Percentiles rank a stretch among this genome's conserved stretches.
phyloP scores from a whole-genome alignment of 2,797 vertebrate species.

The Sebastes wilsoni region DNA sequence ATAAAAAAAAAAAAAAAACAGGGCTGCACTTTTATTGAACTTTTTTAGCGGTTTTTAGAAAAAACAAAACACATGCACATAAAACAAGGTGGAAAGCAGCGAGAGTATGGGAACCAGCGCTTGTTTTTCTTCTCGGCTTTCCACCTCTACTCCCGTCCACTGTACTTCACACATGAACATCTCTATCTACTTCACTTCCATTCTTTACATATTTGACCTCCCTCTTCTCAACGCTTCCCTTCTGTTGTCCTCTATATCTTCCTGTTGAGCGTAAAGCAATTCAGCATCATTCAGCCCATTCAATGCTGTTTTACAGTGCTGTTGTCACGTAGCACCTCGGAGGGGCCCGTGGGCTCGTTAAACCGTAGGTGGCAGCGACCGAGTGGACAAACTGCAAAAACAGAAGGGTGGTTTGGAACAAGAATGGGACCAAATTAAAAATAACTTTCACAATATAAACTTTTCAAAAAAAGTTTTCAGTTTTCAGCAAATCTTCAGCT shows the following conservation, averaged over 20 bases:
- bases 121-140: conserved; percentile 71
- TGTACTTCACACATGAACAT: neutral
- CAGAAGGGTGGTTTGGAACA: neutral
- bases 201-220: conserved; percentile 18
- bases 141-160: neutral
- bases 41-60: conserved; percentile 33
- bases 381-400: conserved; percentile 1
- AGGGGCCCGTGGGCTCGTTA: conserved; percentile 18
- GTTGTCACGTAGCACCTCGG: conserved; percentile 29
- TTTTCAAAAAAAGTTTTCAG: neutral
- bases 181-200: conserved; percentile 20
- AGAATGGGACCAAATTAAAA: neutral
- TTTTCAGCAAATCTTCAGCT: neutral
- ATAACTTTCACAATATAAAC: neutral
- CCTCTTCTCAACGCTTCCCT: neutral
- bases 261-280: conserved; percentile 22
- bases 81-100: conserved; percentile 58
- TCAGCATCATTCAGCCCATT: conserved; percentile 24
- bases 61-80: conserved; percentile 45
- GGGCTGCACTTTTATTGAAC: conserved; percentile 74
- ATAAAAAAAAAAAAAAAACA: conserved; percentile 37
- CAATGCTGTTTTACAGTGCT: conserved; percentile 38
- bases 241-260: conserved; percentile 15
- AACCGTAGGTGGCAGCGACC: conserved; percentile 27
- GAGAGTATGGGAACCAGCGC: conserved; percentile 66